Evolutionary conservation across 2,888 invertebrate species (phyloP).

Genomic region (Torymus aiolomorphi): DNA sequence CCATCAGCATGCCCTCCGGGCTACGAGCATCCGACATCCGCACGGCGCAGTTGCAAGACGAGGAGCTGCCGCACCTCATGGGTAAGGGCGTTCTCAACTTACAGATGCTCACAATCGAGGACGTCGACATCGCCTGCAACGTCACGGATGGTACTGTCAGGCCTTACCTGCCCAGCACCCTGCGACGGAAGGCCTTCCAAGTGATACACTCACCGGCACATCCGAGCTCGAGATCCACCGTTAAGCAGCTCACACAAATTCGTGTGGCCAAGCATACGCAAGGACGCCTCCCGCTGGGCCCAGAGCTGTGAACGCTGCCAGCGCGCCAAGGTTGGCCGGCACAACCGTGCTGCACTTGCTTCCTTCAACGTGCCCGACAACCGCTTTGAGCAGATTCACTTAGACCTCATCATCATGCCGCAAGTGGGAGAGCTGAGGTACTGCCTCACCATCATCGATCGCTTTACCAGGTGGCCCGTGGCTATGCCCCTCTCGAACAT

Average conservation of each 20-base stretch:
- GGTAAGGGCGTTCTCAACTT: not conserved
- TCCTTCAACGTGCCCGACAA: no score
- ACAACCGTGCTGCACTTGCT: no score
- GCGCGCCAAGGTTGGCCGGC: no score
- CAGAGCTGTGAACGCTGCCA: slow-evolving; percentile 29
- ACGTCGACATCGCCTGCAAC: slow-evolving; percentile 57
- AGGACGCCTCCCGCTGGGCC: slow-evolving; percentile 6
- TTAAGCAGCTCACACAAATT: slow-evolving; percentile 64
- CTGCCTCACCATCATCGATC: not conserved
- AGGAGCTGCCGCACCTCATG: slow-evolving; percentile 20
- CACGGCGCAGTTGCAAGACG: slow-evolving; percentile 4
- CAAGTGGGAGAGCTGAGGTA: not conserved
- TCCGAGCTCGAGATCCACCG: slow-evolving; percentile 50
- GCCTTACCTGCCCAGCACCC: no score
- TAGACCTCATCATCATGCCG: slow-evolving; percentile 64
- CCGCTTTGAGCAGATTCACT: slow-evolving; percentile 68
- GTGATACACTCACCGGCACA: slow-evolving; percentile 52
- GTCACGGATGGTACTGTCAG: no score
- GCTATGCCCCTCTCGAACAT: not conserved
- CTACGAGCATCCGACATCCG: not conserved
- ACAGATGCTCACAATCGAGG: not conserved
- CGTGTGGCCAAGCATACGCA: slow-evolving; percentile 68
- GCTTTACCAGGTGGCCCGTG: slow-evolving; percentile 2
- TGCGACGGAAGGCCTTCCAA: slow-evolving; percentile 59
- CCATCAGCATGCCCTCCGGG: no score